phyloP scores from a whole-genome alignment of 1,140 invertebrate species.

The Zaprionus davidi region DNA sequence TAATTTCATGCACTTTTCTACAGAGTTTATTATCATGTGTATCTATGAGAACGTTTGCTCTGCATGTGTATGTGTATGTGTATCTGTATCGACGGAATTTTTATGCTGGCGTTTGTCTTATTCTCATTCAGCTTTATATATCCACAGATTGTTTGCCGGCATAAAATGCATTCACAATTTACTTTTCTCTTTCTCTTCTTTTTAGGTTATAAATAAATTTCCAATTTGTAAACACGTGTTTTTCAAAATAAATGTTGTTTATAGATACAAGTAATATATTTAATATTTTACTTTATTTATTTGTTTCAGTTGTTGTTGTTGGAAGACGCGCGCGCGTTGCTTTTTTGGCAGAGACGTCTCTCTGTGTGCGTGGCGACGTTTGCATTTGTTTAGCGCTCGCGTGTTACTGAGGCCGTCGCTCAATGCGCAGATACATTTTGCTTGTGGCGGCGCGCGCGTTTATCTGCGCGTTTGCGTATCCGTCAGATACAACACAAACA shows the following conservation, averaged over 20 bases:
- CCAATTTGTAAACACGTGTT: not conserved
- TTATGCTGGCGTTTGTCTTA: conserved; percentile 46
- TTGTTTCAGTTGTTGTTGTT: conserved; percentile 10
- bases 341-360: conserved; percentile 22
- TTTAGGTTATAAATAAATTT: not conserved
- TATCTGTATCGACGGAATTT: conserved; percentile 39
- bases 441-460: conserved; percentile 39
- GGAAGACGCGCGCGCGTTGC: conserved; percentile 55
- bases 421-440: conserved; percentile 76
- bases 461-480: conserved; percentile 58
- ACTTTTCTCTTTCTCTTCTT: not conserved
- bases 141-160: conserved; percentile 5
- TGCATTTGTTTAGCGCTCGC: conserved; percentile 65
- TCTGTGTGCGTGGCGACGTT: conserved; percentile 35
- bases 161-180: not conserved
- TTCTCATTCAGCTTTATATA: conserved; percentile 39
- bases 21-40: conserved; percentile 33
- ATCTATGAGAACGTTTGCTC: conserved; percentile 3
- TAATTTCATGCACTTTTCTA: conserved; percentile 40
- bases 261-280: conserved; percentile 2
- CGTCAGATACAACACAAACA: conserved; percentile 39
- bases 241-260: conserved; percentile 43
- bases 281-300: conserved; percentile 10
- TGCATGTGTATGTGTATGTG: conserved; percentile 13
- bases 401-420: conserved; percentile 69